Percentiles rank a stretch among this genome's conserved stretches.
Evolutionary conservation across 1,140 invertebrate species (phyloP).

Genomic region (Ostrea edulis): DNA sequence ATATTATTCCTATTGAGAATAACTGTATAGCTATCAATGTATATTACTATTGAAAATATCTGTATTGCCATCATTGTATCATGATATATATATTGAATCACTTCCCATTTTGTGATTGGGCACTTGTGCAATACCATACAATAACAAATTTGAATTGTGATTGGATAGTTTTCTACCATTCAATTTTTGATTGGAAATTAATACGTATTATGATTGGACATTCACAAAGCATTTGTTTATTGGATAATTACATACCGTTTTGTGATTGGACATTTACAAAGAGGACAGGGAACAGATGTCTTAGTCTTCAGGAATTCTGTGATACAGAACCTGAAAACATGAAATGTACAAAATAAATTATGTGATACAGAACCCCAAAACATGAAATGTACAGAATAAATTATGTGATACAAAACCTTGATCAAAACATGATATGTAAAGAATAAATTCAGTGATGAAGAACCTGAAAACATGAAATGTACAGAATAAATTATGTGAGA

Average conservation of each 20-base stretch:
- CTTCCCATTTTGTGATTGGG: too few species aligned
- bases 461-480: neutral
- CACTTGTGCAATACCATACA: too few species aligned
- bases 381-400: neutral
- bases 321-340: neutral
- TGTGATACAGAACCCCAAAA: neutral
- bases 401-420: neutral
- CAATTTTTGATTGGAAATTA: too few species aligned
- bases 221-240: too few species aligned
- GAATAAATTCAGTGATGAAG: neutral
- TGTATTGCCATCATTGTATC: too few species aligned
- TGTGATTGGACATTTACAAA: slow-evolving; percentile 2
- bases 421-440: neutral
- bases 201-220: too few species aligned
- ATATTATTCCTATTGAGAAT: too few species aligned
- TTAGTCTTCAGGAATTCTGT: neutral
- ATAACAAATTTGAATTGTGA: too few species aligned
- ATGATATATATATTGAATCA: too few species aligned
- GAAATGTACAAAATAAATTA: neutral
- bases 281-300: neutral
- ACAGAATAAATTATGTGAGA: neutral
- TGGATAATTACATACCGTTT: neutral
- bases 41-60: too few species aligned
- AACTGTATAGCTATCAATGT: too few species aligned
- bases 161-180: too few species aligned